Conservation (phyloP, 2,888 invertebrate genomes). For the Ischnus inquisitorius region DNA sequence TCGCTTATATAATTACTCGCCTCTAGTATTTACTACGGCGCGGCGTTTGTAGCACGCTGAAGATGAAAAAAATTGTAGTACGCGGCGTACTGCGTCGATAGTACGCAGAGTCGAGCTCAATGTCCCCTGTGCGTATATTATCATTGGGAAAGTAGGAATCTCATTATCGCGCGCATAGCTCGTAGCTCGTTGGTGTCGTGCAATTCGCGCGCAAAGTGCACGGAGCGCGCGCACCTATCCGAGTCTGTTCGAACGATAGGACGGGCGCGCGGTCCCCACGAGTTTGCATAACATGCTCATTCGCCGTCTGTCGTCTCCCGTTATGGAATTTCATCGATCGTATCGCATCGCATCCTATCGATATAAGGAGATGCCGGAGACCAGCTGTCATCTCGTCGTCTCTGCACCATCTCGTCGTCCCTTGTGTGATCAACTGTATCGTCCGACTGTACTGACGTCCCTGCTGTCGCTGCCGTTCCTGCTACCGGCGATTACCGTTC, state of each 20-base stretch:
- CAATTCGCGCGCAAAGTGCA: constrained; percentile 30
- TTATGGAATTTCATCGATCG: constrained; percentile 81
- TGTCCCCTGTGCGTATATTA: constrained; percentile 40
- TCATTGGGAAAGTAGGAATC: constrained; percentile 57
- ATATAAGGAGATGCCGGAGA: constrained; percentile 78
- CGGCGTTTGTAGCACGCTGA: not conserved
- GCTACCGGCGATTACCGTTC: not conserved
- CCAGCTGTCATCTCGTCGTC: constrained; percentile 74
- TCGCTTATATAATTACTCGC: constrained; percentile 44
- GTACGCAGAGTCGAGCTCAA: constrained; percentile 22
- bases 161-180: constrained; percentile 48
- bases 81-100: not conserved
- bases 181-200: not conserved
- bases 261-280: constrained; percentile 67
- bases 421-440: constrained; percentile 53
- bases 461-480: not conserved
- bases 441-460: constrained; percentile 59
- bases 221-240: constrained; percentile 10
- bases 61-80: not conserved
- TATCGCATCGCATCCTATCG: constrained; percentile 73
- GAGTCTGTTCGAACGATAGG: not conserved
- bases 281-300: constrained; percentile 78
- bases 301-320: constrained; percentile 71
- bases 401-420: constrained; percentile 13
- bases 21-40: not conserved